Conservation (phyloP, 2,113 vertebrate species). For the Scomber colias region DNA sequence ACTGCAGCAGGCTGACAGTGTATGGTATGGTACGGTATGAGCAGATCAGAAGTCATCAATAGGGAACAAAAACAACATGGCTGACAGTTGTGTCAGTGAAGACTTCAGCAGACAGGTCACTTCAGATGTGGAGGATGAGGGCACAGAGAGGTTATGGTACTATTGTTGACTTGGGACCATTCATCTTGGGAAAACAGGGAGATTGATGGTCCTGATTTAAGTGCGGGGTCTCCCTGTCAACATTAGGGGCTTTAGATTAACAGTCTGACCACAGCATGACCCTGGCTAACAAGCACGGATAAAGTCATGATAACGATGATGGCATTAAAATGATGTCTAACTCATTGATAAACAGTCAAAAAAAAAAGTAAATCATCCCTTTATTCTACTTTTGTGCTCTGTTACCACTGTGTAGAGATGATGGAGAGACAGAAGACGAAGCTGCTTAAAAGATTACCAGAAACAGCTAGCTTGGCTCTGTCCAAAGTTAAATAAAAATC, state of each 20-base stretch:
- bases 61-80: slow-evolving; percentile 37
- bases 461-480: too few relatives aligned
- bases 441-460: background rate
- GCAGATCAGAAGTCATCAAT: slow-evolving; percentile 13
- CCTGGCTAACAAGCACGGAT: background rate
- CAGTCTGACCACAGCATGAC: slow-evolving; percentile 13
- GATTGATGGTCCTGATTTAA: slow-evolving; percentile 36
- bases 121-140: slow-evolving; percentile 33
- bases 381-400: slow-evolving; percentile 1
- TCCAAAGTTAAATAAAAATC: too few relatives aligned
- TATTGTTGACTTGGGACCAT: slow-evolving; percentile 17
- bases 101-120: slow-evolving; percentile 38
- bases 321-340: background rate
- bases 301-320: background rate
- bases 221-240: slow-evolving; percentile 20
- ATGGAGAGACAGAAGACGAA: background rate
- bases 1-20: slow-evolving; percentile 15
- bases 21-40: slow-evolving; percentile 23
- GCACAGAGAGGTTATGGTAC: slow-evolving; percentile 39
- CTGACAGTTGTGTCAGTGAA: slow-evolving; percentile 36
- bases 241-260: background rate
- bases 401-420: background rate
- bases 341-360: background rate
- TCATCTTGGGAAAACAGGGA: slow-evolving; percentile 5
- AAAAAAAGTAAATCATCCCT: background rate